Conservation (phyloP, 2,888 invertebrate genomes). For the Macroteleia sp. region DNA sequence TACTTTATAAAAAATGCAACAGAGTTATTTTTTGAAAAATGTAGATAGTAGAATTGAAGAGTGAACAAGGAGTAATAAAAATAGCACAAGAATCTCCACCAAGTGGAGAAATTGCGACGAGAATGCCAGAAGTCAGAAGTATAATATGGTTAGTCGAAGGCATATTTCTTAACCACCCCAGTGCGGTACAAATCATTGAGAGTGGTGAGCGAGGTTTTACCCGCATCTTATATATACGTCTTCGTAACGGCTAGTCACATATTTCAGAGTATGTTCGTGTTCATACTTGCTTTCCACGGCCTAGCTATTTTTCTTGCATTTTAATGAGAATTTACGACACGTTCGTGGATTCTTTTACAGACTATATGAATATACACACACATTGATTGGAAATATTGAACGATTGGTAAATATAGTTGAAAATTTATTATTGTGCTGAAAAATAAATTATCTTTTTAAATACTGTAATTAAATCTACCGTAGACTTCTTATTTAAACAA, state of each 20-base stretch:
- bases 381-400: too few species aligned
- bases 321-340: constrained; percentile 63
- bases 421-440: too few species aligned
- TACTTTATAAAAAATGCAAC: too few species aligned
- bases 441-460: too few species aligned
- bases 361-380: too few species aligned
- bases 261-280: constrained; percentile 69
- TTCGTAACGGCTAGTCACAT: constrained; percentile 71
- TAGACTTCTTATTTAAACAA: too few species aligned
- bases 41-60: too few species aligned
- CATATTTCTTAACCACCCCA: constrained; percentile 62
- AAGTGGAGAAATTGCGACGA: constrained; percentile 23
- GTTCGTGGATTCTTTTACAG: constrained; percentile 36
- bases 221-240: constrained; percentile 64
- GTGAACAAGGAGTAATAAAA: constrained; percentile 36
- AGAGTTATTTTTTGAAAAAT: too few species aligned
- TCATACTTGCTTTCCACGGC: constrained; percentile 52
- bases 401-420: too few species aligned
- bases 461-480: too few species aligned
- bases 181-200: constrained; percentile 71
- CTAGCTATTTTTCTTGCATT: constrained; percentile 57
- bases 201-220: constrained; percentile 65
- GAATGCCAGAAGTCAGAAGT: constrained; percentile 49
- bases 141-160: constrained; percentile 55
- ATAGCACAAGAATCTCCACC: constrained; percentile 52